Evolutionary conservation across 1,140 invertebrate genomes (phyloP).

Genomic region (Drosophila rufa): DNA sequence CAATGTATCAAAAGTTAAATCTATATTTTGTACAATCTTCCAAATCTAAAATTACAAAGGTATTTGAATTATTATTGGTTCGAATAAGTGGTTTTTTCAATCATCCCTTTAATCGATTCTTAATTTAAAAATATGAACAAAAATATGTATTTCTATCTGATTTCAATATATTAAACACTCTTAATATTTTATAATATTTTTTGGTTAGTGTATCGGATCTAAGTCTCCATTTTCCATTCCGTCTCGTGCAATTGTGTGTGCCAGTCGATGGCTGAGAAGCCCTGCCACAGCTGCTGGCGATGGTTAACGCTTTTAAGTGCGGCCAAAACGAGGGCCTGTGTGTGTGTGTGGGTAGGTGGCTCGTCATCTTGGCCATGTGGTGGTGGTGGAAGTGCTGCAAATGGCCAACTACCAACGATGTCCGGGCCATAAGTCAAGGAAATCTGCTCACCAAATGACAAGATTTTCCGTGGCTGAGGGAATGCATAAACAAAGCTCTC

Average conservation of each 20-base stretch:
- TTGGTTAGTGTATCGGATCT: neutral
- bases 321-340: neutral
- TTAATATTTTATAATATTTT: neutral
- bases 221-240: slow-evolving; percentile 23
- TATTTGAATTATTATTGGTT: too few relatives aligned
- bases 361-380: slow-evolving; percentile 38
- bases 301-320: slow-evolving; percentile 26
- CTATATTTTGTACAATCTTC: too few relatives aligned
- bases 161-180: too few relatives aligned
- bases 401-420: slow-evolving; percentile 21
- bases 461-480: slow-evolving; percentile 33
- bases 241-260: slow-evolving; percentile 13
- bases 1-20: too few relatives aligned
- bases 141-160: too few relatives aligned
- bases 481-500: slow-evolving; percentile 31
- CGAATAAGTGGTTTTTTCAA: too few relatives aligned
- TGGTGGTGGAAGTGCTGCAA: slow-evolving; percentile 10
- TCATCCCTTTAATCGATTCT: too few relatives aligned
- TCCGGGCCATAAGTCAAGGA: slow-evolving; percentile 52
- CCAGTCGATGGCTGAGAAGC: slow-evolving; percentile 44
- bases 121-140: too few relatives aligned
- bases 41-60: too few relatives aligned
- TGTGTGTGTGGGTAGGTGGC: slow-evolving; percentile 3
- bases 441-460: slow-evolving; percentile 47
- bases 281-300: slow-evolving; percentile 43